phyloP scores from a whole-genome alignment of 2,797 vertebrate genomes.

The Eremophila alpestris region DNA sequence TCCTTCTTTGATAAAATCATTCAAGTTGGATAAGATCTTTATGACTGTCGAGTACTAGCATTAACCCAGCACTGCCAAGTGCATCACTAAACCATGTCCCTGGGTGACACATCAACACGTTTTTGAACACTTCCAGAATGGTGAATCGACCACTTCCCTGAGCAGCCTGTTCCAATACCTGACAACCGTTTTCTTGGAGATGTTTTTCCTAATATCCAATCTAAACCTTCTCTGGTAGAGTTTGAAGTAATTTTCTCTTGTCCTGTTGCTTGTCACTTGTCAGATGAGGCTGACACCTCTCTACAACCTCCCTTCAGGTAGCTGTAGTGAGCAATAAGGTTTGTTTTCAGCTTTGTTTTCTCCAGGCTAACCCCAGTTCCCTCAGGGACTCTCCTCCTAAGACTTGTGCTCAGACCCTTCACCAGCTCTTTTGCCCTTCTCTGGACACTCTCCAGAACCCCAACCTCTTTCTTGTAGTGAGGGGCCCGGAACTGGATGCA shows the following conservation, averaged over 20 bases:
- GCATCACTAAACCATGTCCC: not conserved
- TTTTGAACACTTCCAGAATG: not conserved
- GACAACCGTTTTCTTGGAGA: not conserved
- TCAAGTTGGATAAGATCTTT: not conserved
- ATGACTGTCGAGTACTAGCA: not conserved
- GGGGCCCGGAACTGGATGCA: not conserved
- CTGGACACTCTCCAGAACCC: not conserved
- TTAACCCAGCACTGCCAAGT: not conserved
- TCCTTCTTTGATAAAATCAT: not conserved
- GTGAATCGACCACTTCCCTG: not conserved
- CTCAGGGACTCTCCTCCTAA: not conserved
- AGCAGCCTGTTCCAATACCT: not conserved
- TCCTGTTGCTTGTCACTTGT: not conserved
- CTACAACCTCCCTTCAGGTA: not conserved
- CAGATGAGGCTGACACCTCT: not conserved
- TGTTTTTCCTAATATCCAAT: not conserved
- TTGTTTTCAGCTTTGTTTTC: not conserved
- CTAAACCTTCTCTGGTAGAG: not conserved
- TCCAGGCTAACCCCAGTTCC: not conserved
- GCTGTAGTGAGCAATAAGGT: not conserved
- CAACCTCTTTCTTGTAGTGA: not conserved
- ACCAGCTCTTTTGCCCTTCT: fast-evolving
- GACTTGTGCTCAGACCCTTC: not conserved
- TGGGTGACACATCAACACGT: fast-evolving
- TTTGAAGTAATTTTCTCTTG: not conserved